A percentile compares a stretch with the other conserved stretches of the same genome.
Conservation (phyloP, 92 coral and sea anemone species). For the Phenganax marumi region DNA sequence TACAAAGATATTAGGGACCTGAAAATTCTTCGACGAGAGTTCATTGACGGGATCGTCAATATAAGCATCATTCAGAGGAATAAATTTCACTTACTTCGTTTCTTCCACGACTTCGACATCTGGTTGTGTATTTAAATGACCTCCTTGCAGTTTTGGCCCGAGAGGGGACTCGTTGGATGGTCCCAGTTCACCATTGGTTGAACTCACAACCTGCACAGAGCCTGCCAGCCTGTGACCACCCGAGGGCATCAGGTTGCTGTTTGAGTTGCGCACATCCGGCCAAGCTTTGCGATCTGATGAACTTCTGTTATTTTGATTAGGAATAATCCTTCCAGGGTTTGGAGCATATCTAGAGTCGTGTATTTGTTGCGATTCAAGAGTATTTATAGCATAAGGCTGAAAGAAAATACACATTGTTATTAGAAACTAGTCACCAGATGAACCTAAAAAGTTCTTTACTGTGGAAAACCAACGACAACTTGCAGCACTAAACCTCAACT, state of each 20-base stretch:
- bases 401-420: neutral
- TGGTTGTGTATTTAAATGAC: constrained; percentile 77
- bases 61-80: neutral
- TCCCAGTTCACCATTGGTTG: constrained; percentile 94
- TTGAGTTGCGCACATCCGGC: constrained; percentile 50
- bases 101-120: constrained; percentile 99
- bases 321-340: neutral
- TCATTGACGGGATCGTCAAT: too few species aligned
- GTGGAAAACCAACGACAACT: too few species aligned
- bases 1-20: too few species aligned
- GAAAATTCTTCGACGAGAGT: too few species aligned
- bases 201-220: constrained; percentile 92
- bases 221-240: constrained; percentile 80
- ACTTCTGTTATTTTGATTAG: constrained; percentile 8
- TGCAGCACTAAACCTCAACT: too few species aligned
- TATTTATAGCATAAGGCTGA: constrained; percentile 15
- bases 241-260: constrained; percentile 62
- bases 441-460: too few species aligned
- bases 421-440: too few species aligned
- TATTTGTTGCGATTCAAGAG: neutral
- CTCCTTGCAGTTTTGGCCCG: constrained; percentile 61
- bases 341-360: neutral
- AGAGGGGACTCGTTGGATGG: constrained; percentile 67
- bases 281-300: constrained; percentile 64
- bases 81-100: constrained; percentile 71